Conservation (phyloP, 2,113 vertebrate species). For the Pachycephala philippinensis region DNA sequence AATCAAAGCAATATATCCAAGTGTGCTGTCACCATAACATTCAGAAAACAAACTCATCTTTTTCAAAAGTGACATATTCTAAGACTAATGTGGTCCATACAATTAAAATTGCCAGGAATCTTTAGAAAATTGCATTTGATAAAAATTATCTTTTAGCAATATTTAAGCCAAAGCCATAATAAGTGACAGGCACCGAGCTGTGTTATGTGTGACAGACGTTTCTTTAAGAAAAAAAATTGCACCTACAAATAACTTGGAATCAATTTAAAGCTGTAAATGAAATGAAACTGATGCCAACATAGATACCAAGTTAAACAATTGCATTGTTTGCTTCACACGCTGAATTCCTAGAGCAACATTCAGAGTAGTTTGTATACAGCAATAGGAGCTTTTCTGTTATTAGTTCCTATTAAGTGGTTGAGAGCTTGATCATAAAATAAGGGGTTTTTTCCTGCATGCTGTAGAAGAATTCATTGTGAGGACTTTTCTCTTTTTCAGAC, state of each 20-base stretch:
- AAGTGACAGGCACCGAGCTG: background rate
- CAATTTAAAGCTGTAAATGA: background rate
- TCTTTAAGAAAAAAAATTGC: background rate
- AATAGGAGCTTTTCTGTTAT: background rate
- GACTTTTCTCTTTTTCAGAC: background rate
- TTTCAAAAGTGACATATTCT: background rate
- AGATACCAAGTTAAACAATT: slow-evolving; percentile 1
- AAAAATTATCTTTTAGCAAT: background rate
- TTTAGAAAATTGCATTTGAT: background rate
- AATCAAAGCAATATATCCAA: background rate
- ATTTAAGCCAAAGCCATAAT: background rate
- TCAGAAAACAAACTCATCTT: background rate
- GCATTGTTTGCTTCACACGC: background rate
- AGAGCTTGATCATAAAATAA: background rate
- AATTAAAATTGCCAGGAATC: background rate
- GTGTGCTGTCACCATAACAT: background rate
- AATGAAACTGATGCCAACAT: background rate
- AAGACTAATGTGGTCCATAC: background rate
- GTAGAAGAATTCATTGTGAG: background rate
- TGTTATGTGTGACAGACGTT: background rate
- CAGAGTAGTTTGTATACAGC: background rate
- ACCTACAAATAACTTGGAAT: background rate
- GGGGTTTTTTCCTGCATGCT: background rate
- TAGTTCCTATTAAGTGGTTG: background rate
- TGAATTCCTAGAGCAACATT: background rate